phyloP scores from a whole-genome alignment of 2,888 invertebrate species.

The Amblyjoppa proteus region DNA sequence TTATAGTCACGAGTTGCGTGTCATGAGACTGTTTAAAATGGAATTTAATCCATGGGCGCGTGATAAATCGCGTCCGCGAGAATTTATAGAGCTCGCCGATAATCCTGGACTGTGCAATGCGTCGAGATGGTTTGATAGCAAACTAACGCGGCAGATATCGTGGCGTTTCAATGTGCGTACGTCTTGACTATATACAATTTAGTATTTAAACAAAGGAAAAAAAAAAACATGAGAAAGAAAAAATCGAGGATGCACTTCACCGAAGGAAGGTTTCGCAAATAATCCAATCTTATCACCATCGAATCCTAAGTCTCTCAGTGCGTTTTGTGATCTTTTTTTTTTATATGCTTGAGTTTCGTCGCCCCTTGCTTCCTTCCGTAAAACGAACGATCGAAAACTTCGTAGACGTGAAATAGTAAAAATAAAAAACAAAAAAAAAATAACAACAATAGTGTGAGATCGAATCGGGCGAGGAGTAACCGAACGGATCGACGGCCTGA shows the following conservation, averaged over 20 bases:
- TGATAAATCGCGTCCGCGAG: slow-evolving; percentile 4
- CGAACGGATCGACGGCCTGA: slow-evolving; percentile 30
- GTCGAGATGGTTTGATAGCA: slow-evolving; percentile 72
- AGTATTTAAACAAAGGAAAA: slow-evolving; percentile 31
- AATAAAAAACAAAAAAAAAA: background rate
- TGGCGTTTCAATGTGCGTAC: slow-evolving; percentile 59
- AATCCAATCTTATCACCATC: slow-evolving; percentile 36
- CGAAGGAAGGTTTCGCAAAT: slow-evolving; percentile 43
- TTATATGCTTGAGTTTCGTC: slow-evolving; percentile 40
- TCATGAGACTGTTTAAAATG: slow-evolving; percentile 42
- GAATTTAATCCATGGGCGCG: slow-evolving; percentile 30
- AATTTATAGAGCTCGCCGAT: slow-evolving; percentile 67
- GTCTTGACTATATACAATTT: slow-evolving; percentile 63
- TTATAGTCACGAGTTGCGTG: slow-evolving; percentile 63
- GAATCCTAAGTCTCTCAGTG: slow-evolving; percentile 38
- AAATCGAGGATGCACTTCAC: slow-evolving; percentile 31
- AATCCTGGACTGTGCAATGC: slow-evolving; percentile 78
- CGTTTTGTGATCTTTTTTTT: slow-evolving; percentile 36
- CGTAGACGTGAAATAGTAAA: slow-evolving; percentile 8
- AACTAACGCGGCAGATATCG: slow-evolving; percentile 48
- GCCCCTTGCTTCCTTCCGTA: slow-evolving; percentile 30
- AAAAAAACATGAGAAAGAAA: slow-evolving; percentile 9
- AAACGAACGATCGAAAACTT: slow-evolving; percentile 27
- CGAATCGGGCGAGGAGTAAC: slow-evolving; percentile 14
- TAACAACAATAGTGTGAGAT: slow-evolving; percentile 13